Conservation (phyloP, 30 jellyfish, hydroid and myxozoan species). For the Turritopsis rubra region DNA sequence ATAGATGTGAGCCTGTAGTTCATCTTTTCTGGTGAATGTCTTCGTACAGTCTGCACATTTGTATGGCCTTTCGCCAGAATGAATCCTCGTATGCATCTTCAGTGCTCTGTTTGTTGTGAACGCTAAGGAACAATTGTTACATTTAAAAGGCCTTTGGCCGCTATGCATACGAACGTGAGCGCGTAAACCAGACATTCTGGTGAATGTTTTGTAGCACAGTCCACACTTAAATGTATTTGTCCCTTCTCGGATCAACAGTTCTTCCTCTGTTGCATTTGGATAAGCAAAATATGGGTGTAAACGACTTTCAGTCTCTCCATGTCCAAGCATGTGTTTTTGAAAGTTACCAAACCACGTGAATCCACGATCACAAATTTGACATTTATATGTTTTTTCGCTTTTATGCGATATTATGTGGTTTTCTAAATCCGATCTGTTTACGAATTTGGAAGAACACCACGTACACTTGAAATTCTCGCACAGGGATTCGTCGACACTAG, state of each 20-base stretch:
- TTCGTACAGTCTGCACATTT: slow-evolving; percentile 75
- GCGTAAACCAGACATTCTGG: slow-evolving; percentile 83
- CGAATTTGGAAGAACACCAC: slow-evolving; percentile 43
- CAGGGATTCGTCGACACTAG: not conserved
- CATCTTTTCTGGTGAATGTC: slow-evolving; percentile 86
- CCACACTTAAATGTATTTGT: slow-evolving; percentile 58
- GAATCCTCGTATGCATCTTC: slow-evolving; percentile 81
- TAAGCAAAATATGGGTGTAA: slow-evolving; percentile 27
- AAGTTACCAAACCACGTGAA: slow-evolving; percentile 95
- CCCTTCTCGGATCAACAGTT: slow-evolving; percentile 57
- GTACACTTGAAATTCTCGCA: slow-evolving; percentile 34
- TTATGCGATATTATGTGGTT: slow-evolving; percentile 54
- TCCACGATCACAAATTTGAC: slow-evolving; percentile 79
- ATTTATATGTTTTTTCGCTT: slow-evolving; percentile 55
- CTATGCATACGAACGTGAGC: slow-evolving; percentile 91
- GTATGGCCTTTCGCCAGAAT: slow-evolving; percentile 77
- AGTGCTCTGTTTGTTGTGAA: slow-evolving; percentile 84
- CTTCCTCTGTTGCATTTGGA: slow-evolving; percentile 52
- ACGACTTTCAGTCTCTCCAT: slow-evolving; percentile 35
- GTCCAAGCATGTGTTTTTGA: slow-evolving; percentile 79
- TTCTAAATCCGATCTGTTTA: slow-evolving; percentile 53
- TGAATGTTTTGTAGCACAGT: slow-evolving; percentile 56
- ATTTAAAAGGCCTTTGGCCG: slow-evolving; percentile 83
- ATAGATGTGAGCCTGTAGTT: slow-evolving; percentile 80
- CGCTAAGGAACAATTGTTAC: slow-evolving; percentile 70